Percentiles rank a stretch among this genome's conserved stretches.
Conservation (phyloP, 2,888 invertebrate species). For the Drosophila nr. perissopoda region DNA sequence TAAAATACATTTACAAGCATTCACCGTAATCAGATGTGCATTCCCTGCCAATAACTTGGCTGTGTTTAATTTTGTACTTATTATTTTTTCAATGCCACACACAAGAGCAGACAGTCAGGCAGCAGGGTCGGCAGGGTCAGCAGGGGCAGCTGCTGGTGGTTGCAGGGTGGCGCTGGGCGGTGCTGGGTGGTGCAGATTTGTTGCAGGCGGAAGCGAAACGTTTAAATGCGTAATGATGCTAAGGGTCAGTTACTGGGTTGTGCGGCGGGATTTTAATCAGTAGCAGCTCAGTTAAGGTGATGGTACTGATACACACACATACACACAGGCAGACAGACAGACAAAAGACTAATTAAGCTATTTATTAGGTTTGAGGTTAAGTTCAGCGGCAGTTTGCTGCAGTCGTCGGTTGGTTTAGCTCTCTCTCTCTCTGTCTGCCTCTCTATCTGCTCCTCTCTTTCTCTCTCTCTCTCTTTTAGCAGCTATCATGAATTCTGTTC, state of each 20-base stretch:
- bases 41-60: constrained; percentile 32
- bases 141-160: background rate
- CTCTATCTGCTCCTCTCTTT: too few species aligned
- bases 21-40: constrained; percentile 25
- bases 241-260: constrained; percentile 49
- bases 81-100: constrained; percentile 1
- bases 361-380: constrained; percentile 78
- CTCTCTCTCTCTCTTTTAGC: constrained; percentile 1
- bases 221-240: constrained; percentile 65
- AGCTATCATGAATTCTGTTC: constrained; percentile 12
- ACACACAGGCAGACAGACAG: constrained; percentile 18
- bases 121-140: background rate
- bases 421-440: background rate
- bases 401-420: constrained; percentile 40
- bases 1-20: constrained; percentile 20
- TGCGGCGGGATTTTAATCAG: constrained; percentile 1
- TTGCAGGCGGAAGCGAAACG: constrained; percentile 45
- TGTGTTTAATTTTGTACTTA: constrained; percentile 5
- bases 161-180: background rate
- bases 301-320: constrained; percentile 1
- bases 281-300: constrained; percentile 24
- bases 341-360: constrained; percentile 76
- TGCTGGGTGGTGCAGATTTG: constrained; percentile 3
- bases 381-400: constrained; percentile 72
- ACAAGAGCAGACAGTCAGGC: constrained; percentile 1